A percentile compares a stretch with the other conserved stretches of the same genome.
phyloP scores from a whole-genome alignment of 2,797 vertebrate genomes.

The Xenopus petersii region DNA sequence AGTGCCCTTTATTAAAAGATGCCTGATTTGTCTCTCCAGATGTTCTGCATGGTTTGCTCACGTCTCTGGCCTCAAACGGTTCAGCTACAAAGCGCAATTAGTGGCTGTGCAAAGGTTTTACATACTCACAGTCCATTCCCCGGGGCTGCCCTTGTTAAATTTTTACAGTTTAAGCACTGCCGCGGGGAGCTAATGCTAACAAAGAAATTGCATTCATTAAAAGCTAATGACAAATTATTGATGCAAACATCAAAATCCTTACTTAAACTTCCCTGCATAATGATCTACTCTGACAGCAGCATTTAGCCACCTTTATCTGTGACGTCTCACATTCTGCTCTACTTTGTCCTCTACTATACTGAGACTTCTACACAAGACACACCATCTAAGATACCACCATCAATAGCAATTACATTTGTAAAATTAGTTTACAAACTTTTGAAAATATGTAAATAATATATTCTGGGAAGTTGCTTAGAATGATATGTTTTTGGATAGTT shows the following conservation, averaged over 20 bases:
- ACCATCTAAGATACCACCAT: too few species aligned
- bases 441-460: too few species aligned
- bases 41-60: conserved; percentile 38
- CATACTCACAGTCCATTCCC: conserved; percentile 39
- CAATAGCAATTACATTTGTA: too few species aligned
- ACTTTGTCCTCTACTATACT: background rate
- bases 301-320: conserved; percentile 22
- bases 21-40: conserved; percentile 36
- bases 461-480: too few species aligned
- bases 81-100: conserved; percentile 44
- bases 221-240: conserved; percentile 49
- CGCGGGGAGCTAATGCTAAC: conserved; percentile 44
- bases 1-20: conserved; percentile 34
- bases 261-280: conserved; percentile 44
- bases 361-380: too few species aligned
- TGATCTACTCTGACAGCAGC: conserved; percentile 34
- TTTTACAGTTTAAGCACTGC: conserved; percentile 48
- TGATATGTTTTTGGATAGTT: too few species aligned
- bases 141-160: conserved; percentile 43
- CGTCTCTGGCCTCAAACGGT: background rate
- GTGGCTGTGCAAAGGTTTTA: conserved; percentile 41
- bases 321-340: conserved; percentile 1
- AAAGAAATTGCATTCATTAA: conserved; percentile 49
- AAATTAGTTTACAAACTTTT: too few species aligned
- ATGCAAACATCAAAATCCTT: conserved; percentile 49